These are phyloP conservation scores for Aphyosemion australe DNA, from an alignment of 2,113 vertebrate genomes.

Conservation along the genomic window DNA sequence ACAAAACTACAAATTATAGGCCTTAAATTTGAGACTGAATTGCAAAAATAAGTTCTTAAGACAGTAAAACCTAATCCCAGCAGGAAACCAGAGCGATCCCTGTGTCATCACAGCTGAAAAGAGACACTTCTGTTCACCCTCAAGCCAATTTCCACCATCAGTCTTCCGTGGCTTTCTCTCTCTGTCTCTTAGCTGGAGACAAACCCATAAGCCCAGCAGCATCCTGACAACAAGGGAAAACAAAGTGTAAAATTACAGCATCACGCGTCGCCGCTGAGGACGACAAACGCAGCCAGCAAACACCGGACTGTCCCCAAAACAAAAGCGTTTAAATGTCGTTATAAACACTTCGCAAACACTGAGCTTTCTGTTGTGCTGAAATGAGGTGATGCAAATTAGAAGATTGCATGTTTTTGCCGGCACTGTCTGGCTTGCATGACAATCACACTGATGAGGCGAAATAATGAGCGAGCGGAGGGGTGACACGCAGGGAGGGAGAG, in stretches of 20 bases:
- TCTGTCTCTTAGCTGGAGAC: slow-evolving; percentile 31
- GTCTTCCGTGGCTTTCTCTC: slow-evolving; percentile 36
- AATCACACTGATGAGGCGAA: slow-evolving; percentile 70
- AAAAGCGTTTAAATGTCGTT: slow-evolving; percentile 5
- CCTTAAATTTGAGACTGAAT: neutral
- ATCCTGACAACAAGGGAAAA: slow-evolving; percentile 38
- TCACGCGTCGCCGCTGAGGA: slow-evolving; percentile 42
- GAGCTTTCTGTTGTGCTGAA: slow-evolving; percentile 1
- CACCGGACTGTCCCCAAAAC: slow-evolving; percentile 5
- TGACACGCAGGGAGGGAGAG: slow-evolving; percentile 8
- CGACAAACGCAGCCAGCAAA: slow-evolving; percentile 22
- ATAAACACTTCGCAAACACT: slow-evolving; percentile 30
- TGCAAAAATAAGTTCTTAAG: neutral
- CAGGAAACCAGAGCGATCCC: slow-evolving; percentile 22
- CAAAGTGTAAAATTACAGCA: slow-evolving; percentile 58
- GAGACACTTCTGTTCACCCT: slow-evolving; percentile 31
- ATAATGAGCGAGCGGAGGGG: slow-evolving; percentile 61
- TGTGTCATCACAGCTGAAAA: slow-evolving; percentile 30
- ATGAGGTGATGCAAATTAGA: slow-evolving; percentile 52
- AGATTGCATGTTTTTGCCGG: slow-evolving; percentile 60
- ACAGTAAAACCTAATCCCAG: slow-evolving; percentile 11
- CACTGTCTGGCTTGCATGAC: slow-evolving; percentile 57
- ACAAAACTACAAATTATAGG: neutral
- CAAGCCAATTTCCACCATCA: slow-evolving; percentile 35
- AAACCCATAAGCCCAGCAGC: slow-evolving; percentile 33